A percentile compares a stretch with the other conserved stretches of the same genome.
Conservation (phyloP, 2,113 vertebrate genomes). For the Alces alces region DNA sequence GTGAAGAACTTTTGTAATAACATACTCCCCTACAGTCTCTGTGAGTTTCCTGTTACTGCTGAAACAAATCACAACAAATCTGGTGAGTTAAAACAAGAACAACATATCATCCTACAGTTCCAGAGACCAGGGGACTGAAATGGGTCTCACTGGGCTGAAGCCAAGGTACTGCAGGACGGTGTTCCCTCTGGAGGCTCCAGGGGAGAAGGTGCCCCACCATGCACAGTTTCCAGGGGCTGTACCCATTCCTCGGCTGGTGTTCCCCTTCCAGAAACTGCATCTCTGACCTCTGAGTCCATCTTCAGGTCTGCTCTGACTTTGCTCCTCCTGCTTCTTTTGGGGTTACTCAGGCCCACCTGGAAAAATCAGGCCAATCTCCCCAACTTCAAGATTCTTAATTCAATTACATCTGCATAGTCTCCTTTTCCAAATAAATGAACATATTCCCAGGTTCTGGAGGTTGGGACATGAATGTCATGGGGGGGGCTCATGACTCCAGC, state of each 20-base stretch:
- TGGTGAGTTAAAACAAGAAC: background rate
- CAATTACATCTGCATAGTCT: background rate
- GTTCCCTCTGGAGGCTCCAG: background rate
- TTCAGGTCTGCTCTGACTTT: background rate
- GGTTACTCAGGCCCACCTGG: background rate
- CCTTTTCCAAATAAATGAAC: background rate
- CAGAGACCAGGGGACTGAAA: background rate
- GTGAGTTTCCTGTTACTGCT: background rate
- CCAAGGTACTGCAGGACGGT: background rate
- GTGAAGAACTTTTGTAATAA: background rate
- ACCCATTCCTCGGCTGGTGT: background rate
- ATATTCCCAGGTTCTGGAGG: background rate
- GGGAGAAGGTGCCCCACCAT: background rate
- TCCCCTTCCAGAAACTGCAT: background rate
- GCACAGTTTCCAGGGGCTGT: background rate
- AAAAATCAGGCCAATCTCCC: background rate
- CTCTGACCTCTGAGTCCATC: background rate
- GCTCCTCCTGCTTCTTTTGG: background rate
- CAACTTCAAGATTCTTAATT: background rate
- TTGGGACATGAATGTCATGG: background rate
- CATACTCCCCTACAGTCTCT: background rate
- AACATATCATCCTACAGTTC: background rate
- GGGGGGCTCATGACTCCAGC: background rate
- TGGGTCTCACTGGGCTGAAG: background rate
- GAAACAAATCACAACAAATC: background rate